phyloP scores from a whole-genome alignment of 2,888 invertebrate species.

The Oxytorus armatus region DNA sequence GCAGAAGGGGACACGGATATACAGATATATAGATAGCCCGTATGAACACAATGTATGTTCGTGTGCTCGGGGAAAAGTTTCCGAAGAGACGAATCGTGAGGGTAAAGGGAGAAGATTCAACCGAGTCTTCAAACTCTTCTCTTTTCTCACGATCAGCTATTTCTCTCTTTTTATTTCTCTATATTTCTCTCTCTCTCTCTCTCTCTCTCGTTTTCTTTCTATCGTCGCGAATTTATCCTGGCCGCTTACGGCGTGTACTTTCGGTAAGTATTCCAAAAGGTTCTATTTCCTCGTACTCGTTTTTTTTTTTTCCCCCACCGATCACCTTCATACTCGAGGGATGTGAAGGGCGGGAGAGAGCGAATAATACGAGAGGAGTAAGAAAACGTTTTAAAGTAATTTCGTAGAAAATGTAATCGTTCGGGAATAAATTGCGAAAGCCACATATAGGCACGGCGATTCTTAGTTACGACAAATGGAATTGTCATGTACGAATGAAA shows the following conservation, averaged over 20 bases:
- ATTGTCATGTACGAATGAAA: background rate
- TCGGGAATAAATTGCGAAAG: slow-evolving; percentile 1
- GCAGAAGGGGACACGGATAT: no score
- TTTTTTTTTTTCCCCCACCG: background rate
- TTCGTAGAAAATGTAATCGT: slow-evolving; percentile 3
- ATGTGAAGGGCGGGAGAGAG: no score
- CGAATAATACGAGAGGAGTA: background rate
- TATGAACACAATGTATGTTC: slow-evolving; percentile 23
- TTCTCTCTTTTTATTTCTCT: background rate
- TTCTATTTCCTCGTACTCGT: slow-evolving; percentile 17
- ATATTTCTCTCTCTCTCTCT: slow-evolving; percentile 4
- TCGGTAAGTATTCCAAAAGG: slow-evolving; percentile 54
- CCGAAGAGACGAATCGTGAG: slow-evolving; percentile 46
- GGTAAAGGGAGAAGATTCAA: slow-evolving; percentile 40
- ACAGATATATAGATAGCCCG: background rate
- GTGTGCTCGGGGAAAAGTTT: slow-evolving; percentile 52
- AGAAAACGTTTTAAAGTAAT: slow-evolving; percentile 22
- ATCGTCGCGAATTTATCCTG: slow-evolving; percentile 53
- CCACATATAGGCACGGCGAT: no score
- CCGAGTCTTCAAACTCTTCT: slow-evolving; percentile 50
- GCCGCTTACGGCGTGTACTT: slow-evolving; percentile 51
- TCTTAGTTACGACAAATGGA: no score
- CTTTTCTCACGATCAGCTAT: slow-evolving; percentile 47
- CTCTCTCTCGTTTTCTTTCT: slow-evolving; percentile 23
- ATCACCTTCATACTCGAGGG: no score